Evolutionary conservation across 2,113 vertebrate genomes (phyloP), one percentile per base, ranked within the genome.

Genomic region (Malurus alboscapulatus): DNA sequence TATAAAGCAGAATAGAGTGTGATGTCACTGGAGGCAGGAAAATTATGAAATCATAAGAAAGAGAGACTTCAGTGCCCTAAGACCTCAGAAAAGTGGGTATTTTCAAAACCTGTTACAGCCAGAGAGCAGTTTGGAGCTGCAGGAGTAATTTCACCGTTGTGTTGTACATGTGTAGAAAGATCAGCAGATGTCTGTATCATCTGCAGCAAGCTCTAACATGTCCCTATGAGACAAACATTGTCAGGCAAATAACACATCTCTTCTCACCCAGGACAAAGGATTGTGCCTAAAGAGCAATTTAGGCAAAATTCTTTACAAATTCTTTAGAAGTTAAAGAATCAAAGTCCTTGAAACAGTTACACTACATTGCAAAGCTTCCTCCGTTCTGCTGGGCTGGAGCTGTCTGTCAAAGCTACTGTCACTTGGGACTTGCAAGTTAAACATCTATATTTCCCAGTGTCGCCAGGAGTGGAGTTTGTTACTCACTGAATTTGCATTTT

Each of bases 381-480:
- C 1, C 14, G 65, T 61, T 92, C 65, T 87, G 77, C 89, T 82
- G 88, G 75, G 24, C 71, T 83, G 84, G 88, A 93, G 90, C 79
- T 67, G 47, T n/a, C 83, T 65, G 45, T 93, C 90, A 88, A 73
- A 76, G 79, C 47, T 16, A 9, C 55, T 88, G 93, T 73, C 85
- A 86, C 65, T 54, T 6, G 18, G 54, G 55, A 62, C 47, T 30
- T 44, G 19, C 8, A 59, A 68, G 10, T 83, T 88, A 80, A 94
- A 95, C 85, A 74, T 93, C 96, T 96, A 67, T 95, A 94, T 96
- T 83, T 62, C 47, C 58, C 67, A 40, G 24, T 40, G 72, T 77
- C 88, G 66, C 20, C 55, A 69, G 68, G 21, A 89, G 55, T 38
- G 51, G 72, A 81, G 67, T 86, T 74, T 80, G 78, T 66, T 83